Evolutionary conservation across 2,888 invertebrate species (phyloP).

Genomic region (Criorhina ranunculi): DNA sequence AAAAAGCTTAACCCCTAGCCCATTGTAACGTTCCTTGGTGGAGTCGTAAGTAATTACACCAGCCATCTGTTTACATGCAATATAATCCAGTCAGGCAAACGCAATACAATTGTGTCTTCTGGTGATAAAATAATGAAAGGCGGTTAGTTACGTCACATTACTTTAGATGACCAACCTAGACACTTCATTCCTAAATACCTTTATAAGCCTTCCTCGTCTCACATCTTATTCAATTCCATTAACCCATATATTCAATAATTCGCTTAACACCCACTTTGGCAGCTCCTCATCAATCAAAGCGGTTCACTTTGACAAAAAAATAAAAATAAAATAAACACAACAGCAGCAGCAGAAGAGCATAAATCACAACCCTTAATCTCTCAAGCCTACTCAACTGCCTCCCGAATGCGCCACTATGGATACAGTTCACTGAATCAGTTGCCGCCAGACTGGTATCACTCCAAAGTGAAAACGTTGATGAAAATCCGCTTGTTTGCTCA

Average conservation of each 20-base stretch:
- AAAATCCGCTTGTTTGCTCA: conserved; percentile 19
- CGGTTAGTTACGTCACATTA: too few relatives aligned
- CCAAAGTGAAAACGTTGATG: conserved; percentile 31
- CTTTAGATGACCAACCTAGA: too few relatives aligned
- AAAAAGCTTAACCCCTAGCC: too few relatives aligned
- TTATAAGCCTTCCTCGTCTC: too few relatives aligned
- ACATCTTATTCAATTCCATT: conserved; percentile 10
- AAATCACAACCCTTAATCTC: conserved; percentile 18
- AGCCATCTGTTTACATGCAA: too few relatives aligned
- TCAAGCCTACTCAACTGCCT: conserved; percentile 10
- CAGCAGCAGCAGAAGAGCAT: not conserved
- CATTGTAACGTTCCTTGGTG: too few relatives aligned
- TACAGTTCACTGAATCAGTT: conserved; percentile 15
- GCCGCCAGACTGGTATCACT: conserved; percentile 11
- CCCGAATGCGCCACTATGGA: not conserved
- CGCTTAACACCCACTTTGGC: not conserved
- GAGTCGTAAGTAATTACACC: too few relatives aligned
- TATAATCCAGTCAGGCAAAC: too few relatives aligned
- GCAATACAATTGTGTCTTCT: too few relatives aligned
- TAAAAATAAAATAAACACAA: not conserved
- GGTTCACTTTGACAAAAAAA: conserved; percentile 1
- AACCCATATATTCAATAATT: conserved; percentile 21
- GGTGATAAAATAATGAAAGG: too few relatives aligned
- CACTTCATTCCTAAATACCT: too few relatives aligned
- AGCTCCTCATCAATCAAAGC: conserved; percentile 19